A percentile compares a stretch with the other conserved stretches of the same genome.
phyloP scores from a whole-genome alignment of 1,140 invertebrate genomes.

The Aphidius ervi region DNA sequence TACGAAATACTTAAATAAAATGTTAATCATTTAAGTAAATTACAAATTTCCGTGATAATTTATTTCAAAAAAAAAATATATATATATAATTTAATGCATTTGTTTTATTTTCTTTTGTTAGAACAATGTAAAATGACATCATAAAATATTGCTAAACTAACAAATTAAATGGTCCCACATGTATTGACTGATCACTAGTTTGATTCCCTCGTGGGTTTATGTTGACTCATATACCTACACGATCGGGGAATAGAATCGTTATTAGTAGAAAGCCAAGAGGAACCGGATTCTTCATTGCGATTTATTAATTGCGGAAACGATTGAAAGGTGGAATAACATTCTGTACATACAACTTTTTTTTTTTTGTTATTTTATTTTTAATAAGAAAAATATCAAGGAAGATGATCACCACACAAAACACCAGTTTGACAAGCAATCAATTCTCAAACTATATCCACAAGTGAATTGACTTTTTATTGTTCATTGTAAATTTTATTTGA shows the following conservation, averaged over 20 bases:
- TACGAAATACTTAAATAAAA: too few relatives aligned
- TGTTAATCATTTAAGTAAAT: too few relatives aligned
- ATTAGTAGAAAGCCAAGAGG: slow-evolving; percentile 46
- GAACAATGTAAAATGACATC: too few relatives aligned
- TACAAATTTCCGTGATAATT: too few relatives aligned
- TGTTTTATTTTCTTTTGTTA: too few relatives aligned
- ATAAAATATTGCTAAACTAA: too few relatives aligned
- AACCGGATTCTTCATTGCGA: slow-evolving; percentile 33
- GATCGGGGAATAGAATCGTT: slow-evolving; percentile 36
- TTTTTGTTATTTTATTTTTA: not conserved
- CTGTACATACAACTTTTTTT: slow-evolving; percentile 9
- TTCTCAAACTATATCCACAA: not conserved
- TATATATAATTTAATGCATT: too few relatives aligned
- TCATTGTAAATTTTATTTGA: not conserved
- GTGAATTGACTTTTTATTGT: not conserved
- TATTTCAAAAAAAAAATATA: too few relatives aligned
- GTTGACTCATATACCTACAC: too few relatives aligned
- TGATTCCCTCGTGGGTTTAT: too few relatives aligned
- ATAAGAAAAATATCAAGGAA: not conserved
- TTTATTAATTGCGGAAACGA: slow-evolving; percentile 34
- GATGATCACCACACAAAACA: slow-evolving; percentile 1
- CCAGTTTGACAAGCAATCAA: not conserved
- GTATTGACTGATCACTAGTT: too few relatives aligned
- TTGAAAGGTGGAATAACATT: slow-evolving; percentile 20
- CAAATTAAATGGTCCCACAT: too few relatives aligned